Conservation (phyloP, 2,888 invertebrate genomes). For the Pheosia tremula region DNA sequence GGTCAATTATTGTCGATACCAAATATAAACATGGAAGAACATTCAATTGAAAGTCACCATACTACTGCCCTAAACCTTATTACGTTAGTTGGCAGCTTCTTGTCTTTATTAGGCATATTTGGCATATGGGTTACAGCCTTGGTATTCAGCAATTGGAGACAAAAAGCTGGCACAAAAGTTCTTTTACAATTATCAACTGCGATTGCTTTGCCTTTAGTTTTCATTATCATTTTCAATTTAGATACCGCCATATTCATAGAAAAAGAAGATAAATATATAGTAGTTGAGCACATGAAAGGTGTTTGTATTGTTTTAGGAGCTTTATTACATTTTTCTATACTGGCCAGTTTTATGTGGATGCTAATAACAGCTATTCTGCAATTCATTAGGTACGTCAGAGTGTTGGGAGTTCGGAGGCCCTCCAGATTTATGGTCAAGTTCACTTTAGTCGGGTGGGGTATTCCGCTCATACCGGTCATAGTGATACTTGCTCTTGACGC, state of each 20-base stretch:
- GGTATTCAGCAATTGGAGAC: conserved; percentile 85
- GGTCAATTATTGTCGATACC: conserved; percentile 80
- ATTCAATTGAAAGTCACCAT: conserved; percentile 52
- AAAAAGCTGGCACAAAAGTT: conserved; percentile 86
- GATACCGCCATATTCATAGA: conserved; percentile 56
- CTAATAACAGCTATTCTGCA: conserved; percentile 87
- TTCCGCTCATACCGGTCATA: conserved; percentile 83
- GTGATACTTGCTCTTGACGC: conserved; percentile 71
- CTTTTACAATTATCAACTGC: conserved; percentile 86
- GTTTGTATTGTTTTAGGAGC: conserved; percentile 86
- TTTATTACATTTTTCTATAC: conserved; percentile 86
- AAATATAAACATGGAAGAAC: conserved; percentile 29
- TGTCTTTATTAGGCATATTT: conserved; percentile 84
- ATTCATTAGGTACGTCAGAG: conserved; percentile 87
- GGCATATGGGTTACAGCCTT: conserved; percentile 85
- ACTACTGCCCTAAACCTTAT: conserved; percentile 81
- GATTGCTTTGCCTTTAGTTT: conserved; percentile 84
- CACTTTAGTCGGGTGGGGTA: conserved; percentile 86
- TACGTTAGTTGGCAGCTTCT: conserved; percentile 83
- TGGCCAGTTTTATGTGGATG: conserved; percentile 90
- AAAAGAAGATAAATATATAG: conserved; percentile 42
- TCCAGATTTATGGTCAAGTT: conserved; percentile 86
- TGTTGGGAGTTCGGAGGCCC: conserved; percentile 84
- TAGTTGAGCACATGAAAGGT: conserved; percentile 50
- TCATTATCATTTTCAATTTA: conserved; percentile 69